phyloP scores from a whole-genome alignment of 2,797 vertebrate genomes.

The Caiman crocodilus region DNA sequence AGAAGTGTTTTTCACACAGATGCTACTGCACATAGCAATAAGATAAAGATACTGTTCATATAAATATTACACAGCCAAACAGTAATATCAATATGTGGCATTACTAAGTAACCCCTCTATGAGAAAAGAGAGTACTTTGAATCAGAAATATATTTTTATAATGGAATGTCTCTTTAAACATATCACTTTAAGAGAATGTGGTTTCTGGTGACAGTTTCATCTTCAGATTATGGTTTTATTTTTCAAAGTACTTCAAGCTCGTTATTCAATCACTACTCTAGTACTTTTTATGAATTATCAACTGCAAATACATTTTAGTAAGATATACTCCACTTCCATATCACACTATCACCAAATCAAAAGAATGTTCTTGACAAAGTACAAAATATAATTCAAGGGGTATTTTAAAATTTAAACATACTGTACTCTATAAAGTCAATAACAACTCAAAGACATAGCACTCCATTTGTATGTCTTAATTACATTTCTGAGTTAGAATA shows the following conservation, averaged over 20 bases:
- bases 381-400: not conserved
- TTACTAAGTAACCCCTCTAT: not conserved
- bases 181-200: constrained; percentile 15
- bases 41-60: constrained; percentile 27
- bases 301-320: constrained; percentile 17
- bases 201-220: constrained; percentile 34
- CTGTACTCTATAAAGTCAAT: not conserved
- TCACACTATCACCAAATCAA: not conserved
- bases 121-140: not conserved
- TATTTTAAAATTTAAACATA: not conserved
- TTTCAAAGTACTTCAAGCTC: constrained; percentile 48
- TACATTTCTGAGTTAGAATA: not conserved
- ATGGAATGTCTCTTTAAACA: constrained; percentile 14
- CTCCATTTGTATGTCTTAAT: not conserved
- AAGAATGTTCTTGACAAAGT: not conserved
- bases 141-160: constrained; percentile 26
- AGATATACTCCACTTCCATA: not conserved
- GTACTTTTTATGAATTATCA: constrained; percentile 34
- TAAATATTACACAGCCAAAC: constrained; percentile 4
- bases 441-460: not conserved
- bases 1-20: constrained; percentile 24
- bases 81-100: not conserved
- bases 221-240: constrained; percentile 24
- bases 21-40: not conserved
- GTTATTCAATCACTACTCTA: constrained; percentile 23